These are phyloP conservation scores for Erannis defoliaria DNA, from an alignment of 2,888 invertebrate species.

Conservation along the genomic window DNA sequence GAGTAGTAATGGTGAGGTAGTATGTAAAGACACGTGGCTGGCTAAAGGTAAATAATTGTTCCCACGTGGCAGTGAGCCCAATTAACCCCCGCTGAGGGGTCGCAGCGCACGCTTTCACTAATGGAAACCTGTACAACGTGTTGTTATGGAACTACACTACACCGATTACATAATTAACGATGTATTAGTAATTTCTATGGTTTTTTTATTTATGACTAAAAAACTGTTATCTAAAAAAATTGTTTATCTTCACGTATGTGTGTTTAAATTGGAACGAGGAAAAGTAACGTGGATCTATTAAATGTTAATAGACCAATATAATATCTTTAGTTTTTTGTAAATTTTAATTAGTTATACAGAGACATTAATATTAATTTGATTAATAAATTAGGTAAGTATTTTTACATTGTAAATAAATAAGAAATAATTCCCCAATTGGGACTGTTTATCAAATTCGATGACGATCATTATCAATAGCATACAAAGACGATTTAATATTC, in stretches of 20 bases:
- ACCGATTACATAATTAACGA: conserved; percentile 56
- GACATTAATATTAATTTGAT: neutral
- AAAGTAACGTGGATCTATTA: neutral
- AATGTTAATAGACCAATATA: too few species aligned
- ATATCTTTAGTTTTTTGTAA: too few species aligned
- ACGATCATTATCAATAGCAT: conserved; percentile 32
- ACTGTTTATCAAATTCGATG: conserved; percentile 26
- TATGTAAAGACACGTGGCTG: conserved; percentile 69
- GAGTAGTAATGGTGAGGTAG: conserved; percentile 38
- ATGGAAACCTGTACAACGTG: conserved; percentile 60
- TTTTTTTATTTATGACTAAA: neutral
- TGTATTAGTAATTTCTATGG: conserved; percentile 38
- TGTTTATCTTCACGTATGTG: too few species aligned
- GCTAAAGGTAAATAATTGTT: conserved; percentile 83
- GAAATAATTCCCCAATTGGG: neutral
- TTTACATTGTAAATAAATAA: neutral
- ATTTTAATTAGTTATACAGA: too few species aligned
- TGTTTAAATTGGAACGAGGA: neutral
- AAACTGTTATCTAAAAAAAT: too few species aligned
- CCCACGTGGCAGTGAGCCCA: conserved; percentile 78
- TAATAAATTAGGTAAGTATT: neutral
- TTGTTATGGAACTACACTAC: conserved; percentile 30
- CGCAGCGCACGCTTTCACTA: conserved; percentile 67
- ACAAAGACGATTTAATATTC: conserved; percentile 69
- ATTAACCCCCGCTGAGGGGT: conserved; percentile 72